These are phyloP conservation scores for Serinus canaria DNA, from an alignment of 2,113 vertebrate genomes.

Conservation along the genomic window DNA sequence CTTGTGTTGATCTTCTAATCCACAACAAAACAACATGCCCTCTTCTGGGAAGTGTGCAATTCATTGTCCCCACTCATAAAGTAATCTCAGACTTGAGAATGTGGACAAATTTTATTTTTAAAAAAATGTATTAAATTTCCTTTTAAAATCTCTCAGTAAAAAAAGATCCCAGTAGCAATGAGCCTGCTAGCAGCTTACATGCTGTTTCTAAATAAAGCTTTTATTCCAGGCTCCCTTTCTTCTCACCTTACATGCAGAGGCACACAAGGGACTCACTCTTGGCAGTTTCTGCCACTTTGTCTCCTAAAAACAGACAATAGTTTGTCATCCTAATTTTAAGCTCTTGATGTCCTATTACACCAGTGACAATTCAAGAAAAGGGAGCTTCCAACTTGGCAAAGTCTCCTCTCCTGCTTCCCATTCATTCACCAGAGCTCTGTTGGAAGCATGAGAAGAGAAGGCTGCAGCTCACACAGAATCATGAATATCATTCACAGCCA, in stretches of 20 bases:
- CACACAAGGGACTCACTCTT: neutral
- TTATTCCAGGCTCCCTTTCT: neutral
- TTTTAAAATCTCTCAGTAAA: neutral
- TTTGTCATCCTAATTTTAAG: neutral
- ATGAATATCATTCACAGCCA: neutral
- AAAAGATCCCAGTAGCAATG: neutral
- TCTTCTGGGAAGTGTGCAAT: neutral
- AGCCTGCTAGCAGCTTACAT: neutral
- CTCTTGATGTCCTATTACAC: neutral
- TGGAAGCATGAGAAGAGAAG: neutral
- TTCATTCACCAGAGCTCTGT: neutral
- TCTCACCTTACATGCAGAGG: neutral
- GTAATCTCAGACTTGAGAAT: neutral
- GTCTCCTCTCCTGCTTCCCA: neutral
- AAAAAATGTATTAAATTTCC: neutral
- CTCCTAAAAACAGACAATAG: neutral
- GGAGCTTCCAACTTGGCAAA: neutral
- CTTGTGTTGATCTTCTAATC: neutral
- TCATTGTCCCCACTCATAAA: neutral
- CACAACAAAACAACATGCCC: neutral
- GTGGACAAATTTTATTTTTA: neutral
- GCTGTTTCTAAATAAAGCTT: slow-evolving; percentile 11
- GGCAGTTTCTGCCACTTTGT: neutral
- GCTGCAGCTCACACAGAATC: neutral
- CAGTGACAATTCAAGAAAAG: neutral